A percentile compares a stretch with the other conserved stretches of the same genome.
phyloP scores from a whole-genome alignment of 2,888 invertebrate species.

The Troilus luridus region DNA sequence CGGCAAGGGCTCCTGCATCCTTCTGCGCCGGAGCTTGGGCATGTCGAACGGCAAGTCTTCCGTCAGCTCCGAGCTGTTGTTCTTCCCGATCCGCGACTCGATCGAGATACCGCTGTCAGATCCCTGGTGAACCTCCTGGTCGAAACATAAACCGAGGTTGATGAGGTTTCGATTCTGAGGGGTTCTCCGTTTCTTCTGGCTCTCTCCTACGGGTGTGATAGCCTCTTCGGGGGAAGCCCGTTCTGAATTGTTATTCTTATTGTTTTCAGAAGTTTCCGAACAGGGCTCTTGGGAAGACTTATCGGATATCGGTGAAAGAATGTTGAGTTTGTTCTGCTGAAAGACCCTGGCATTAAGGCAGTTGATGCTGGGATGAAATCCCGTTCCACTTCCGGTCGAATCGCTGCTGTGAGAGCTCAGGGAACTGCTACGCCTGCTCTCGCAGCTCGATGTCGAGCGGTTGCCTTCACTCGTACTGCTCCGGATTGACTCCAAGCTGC shows the following conservation, averaged over 20 bases:
- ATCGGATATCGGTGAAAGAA: conserved; percentile 90
- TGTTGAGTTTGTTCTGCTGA: conserved; percentile 84
- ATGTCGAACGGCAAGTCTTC: conserved; percentile 88
- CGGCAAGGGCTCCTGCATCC: conserved; percentile 65
- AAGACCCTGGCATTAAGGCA: conserved; percentile 74
- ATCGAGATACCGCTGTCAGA: conserved; percentile 92
- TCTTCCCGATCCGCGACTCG: conserved; percentile 73
- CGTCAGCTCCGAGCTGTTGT: conserved; percentile 65
- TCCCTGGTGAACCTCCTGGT: conserved; percentile 79
- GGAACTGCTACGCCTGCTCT: conserved; percentile 86
- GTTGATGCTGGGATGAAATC: conserved; percentile 62
- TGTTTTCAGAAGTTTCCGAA: conserved; percentile 86
- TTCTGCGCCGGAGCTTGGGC: conserved; percentile 84
- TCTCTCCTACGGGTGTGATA: conserved; percentile 67
- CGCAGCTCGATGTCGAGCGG: conserved; percentile 87
- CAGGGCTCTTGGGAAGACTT: conserved; percentile 90
- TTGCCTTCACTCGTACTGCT: conserved; percentile 91
- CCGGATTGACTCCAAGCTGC: conserved; percentile 88
- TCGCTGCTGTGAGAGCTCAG: conserved; percentile 90
- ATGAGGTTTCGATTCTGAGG: conserved; percentile 84
- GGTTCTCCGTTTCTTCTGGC: conserved; percentile 76
- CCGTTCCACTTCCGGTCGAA: conserved; percentile 63
- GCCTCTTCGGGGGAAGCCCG: conserved; percentile 80
- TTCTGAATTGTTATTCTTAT: conserved; percentile 83
- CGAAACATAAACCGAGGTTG: conserved; percentile 69